Evolutionary conservation across 2,888 invertebrate genomes (phyloP), one percentile per base, ranked within the genome.

Genomic region (Sarcophaga caerulescens): DNA sequence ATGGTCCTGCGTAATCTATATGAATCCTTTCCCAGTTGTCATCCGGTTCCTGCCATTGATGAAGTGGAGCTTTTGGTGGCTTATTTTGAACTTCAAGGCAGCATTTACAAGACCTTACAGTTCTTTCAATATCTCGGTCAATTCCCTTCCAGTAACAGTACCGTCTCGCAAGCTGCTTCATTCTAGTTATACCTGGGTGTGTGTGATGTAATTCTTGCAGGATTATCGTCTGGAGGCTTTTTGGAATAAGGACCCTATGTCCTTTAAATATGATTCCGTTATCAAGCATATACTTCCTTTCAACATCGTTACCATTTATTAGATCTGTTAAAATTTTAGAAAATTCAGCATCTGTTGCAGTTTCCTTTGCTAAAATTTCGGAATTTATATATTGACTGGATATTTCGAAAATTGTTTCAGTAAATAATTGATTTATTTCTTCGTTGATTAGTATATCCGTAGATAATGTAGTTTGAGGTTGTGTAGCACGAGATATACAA

Each of bases 81-180:
- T 35, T 35, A 35, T 35, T 35, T 35, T 35, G 35, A 35, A 8
- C 35, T 35, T 35, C 35, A 10, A 35, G 8, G 8, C 35, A 35
- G 35, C 35, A 35, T 35, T 35, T 2, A 35, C 8, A 35, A 35
- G 35, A 35, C 10, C 1, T 35, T 35, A 35, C 35, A 35, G 35
- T 35, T 35, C 10, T 35, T 35, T 35, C 35, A 2, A 35, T 35
- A 6, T 35, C 35, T 11, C 76, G 62, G 81, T 91, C 89, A 52
- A 91, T 85, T 8, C 84, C 81, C 21, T 89, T 90, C 90, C 89
- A 90, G 83, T 84, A 90, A 68, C 89, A 89, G 84, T 89, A 88
- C 19, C 87, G 83, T 52, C 89, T 62, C 0, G 90, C 89, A 8
- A 90, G 74, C 35, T 89, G 87, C 88, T 91, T 90, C 89, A 90